Conservation (phyloP, 2,888 invertebrate species). For the Netelia virgata region DNA sequence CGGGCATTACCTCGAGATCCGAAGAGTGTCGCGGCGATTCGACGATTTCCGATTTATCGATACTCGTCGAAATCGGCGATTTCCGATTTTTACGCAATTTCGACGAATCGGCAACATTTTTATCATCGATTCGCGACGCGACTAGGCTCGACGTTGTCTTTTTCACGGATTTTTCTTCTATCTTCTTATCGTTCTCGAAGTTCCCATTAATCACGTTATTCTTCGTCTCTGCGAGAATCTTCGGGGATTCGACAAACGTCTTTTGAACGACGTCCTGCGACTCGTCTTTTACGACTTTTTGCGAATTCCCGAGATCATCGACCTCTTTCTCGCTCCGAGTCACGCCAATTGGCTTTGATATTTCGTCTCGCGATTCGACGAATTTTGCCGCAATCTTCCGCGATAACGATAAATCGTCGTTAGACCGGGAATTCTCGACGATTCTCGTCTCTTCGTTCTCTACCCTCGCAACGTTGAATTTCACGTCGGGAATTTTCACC, state of each 20-base stretch:
- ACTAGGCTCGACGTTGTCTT: not conserved
- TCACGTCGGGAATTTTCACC: slow-evolving; percentile 14
- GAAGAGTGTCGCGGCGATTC: slow-evolving; percentile 33
- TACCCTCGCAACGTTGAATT: slow-evolving; percentile 23
- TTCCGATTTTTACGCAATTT: slow-evolving; percentile 49
- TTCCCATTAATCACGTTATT: slow-evolving; percentile 13
- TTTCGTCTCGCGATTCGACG: slow-evolving; percentile 18
- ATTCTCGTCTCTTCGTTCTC: slow-evolving; percentile 2
- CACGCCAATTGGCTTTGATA: slow-evolving; percentile 37
- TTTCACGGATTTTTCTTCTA: slow-evolving; percentile 17
- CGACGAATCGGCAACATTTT: slow-evolving; percentile 44
- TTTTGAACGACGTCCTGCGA: slow-evolving; percentile 29
- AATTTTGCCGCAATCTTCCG: slow-evolving; percentile 24
- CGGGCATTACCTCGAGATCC: slow-evolving; percentile 56
- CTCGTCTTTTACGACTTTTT: slow-evolving; percentile 19
- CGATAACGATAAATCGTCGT: slow-evolving; percentile 34
- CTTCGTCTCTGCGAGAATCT: slow-evolving; percentile 17
- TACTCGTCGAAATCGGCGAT: slow-evolving; percentile 26
- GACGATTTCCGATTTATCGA: slow-evolving; percentile 30
- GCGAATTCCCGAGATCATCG: slow-evolving; percentile 25
- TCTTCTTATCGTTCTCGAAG: slow-evolving; percentile 9
- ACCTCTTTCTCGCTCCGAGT: slow-evolving; percentile 25
- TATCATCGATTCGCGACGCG: slow-evolving; percentile 4
- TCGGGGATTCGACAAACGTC: slow-evolving; percentile 42
- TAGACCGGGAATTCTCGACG: not conserved